Evolutionary conservation across 2,113 vertebrate species (phyloP).

Genomic region (Leptobrachium ailaonicum): DNA sequence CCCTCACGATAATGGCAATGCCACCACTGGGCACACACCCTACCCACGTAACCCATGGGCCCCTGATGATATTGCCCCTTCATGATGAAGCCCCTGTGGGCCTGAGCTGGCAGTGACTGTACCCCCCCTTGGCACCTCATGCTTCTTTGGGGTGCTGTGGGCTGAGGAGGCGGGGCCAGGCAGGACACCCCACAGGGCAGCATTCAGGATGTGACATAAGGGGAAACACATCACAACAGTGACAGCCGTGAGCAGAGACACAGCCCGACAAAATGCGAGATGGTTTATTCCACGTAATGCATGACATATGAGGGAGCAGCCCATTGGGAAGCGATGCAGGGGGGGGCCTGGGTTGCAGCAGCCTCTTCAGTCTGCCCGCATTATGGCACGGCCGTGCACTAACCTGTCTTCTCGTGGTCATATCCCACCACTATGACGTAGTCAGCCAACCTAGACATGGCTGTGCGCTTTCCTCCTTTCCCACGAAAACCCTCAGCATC

Average conservation of each 20-base stretch:
- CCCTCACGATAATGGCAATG: no score
- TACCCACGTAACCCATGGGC: no score
- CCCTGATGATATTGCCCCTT: no score
- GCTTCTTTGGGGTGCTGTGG: no score
- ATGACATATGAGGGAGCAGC: constrained; percentile 42
- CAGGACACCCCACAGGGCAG: constrained; percentile 52
- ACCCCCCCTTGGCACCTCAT: no score
- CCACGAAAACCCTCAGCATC: constrained; percentile 86
- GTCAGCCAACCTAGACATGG: constrained; percentile 92
- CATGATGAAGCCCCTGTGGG: no score
- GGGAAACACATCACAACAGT: constrained; percentile 21
- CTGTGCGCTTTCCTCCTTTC: constrained; percentile 62
- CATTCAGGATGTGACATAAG: constrained; percentile 57
- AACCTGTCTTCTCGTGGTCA: constrained; percentile 90
- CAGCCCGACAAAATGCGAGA: neutral
- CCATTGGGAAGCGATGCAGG: neutral
- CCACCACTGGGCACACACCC: no score
- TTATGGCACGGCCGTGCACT: constrained; percentile 57
- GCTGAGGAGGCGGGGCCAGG: constrained; percentile 11
- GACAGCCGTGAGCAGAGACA: constrained; percentile 29
- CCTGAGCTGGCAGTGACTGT: no score
- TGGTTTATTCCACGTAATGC: neutral
- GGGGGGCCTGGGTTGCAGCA: neutral
- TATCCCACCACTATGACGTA: constrained; percentile 95
- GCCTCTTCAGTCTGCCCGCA: neutral